Conservation (phyloP, 2,113 vertebrate genomes). For the Podiceps cristatus region DNA sequence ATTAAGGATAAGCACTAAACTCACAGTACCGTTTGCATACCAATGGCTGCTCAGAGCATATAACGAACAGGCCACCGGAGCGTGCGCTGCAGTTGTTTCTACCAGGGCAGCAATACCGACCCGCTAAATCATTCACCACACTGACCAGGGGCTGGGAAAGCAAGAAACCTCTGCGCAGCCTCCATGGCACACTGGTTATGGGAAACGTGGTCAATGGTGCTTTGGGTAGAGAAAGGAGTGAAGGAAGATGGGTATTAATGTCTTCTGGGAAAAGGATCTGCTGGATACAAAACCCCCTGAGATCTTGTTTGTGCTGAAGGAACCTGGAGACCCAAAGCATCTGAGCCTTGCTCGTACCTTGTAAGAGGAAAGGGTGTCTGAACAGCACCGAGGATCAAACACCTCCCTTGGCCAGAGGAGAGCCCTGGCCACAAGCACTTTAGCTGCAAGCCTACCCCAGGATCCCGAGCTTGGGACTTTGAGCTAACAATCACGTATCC, state of each 20-base stretch:
- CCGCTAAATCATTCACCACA: not conserved
- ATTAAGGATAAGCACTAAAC: not conserved
- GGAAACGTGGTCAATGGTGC: fast-evolving
- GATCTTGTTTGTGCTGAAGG: not conserved
- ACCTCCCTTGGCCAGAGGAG: not conserved
- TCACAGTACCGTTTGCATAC: not conserved
- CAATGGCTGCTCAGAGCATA: not conserved
- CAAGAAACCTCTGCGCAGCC: not conserved
- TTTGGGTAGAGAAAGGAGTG: not conserved
- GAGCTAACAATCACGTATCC: not conserved
- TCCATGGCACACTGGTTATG: fast-evolving
- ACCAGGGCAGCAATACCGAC: not conserved
- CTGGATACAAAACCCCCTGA: fast-evolving
- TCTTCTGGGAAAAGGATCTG: not conserved
- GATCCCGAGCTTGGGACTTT: not conserved
- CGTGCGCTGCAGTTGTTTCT: not conserved
- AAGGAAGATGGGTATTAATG: not conserved
- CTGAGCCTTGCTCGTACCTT: not conserved
- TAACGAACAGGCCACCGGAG: not conserved
- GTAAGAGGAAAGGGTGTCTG: not conserved
- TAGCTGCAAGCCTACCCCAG: not conserved
- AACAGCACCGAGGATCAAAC: not conserved
- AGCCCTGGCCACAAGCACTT: fast-evolving
- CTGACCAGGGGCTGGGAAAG: not conserved
- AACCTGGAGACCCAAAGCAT: not conserved